Evolutionary conservation across 2,888 invertebrate species (phyloP), one percentile per base, ranked within the genome.

Genomic region (Mermis nigrescens): DNA sequence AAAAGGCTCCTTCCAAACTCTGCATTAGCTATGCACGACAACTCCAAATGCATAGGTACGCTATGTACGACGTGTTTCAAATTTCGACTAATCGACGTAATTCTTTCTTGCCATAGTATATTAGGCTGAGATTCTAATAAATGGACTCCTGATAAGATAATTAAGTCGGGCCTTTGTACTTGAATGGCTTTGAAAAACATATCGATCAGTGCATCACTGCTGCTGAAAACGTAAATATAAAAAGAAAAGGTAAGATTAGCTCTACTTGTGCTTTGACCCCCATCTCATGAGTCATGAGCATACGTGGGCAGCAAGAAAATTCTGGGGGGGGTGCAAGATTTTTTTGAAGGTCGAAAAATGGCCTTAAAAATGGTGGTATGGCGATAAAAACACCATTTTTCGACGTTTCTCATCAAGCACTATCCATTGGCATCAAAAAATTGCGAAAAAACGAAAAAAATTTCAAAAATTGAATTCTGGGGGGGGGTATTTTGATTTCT

Each of bases 21-120:
- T 31, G 64, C 63, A 62, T 75, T 70, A 19, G 72, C 73, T 71
- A 77, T 73, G 64, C 74, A 73, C 46, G 76, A 76, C 52, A 77
- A 64, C 61, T 76, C 74, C 57, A 77, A 61, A 65, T 77, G 77
- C 28, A 76, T 69, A 2, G 76, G 75, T 2, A 72, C 60, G n/a
- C 62, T 60, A n/a, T 63, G 61, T 12, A 70, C 68, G 24, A 76
- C 64, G 46, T 70, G 68, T 27, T 68, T 61, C 31, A 77, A 64
- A n/a, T 70, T 68, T 19, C 67, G 60, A 52, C 67, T 68, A 28
- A 76, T 65, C 24, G 68, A 64, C 12, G 68, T 63, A 32, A 77
- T 60, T 19, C 24, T 27, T 58, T 59, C 7, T 58, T 46, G 1
- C 57, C 54, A 63, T 54, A 63, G 2, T 27, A 52, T 55, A 19